Evolutionary conservation across 2,797 vertebrate species (phyloP).

Genomic region (Aythya fuligula): DNA sequence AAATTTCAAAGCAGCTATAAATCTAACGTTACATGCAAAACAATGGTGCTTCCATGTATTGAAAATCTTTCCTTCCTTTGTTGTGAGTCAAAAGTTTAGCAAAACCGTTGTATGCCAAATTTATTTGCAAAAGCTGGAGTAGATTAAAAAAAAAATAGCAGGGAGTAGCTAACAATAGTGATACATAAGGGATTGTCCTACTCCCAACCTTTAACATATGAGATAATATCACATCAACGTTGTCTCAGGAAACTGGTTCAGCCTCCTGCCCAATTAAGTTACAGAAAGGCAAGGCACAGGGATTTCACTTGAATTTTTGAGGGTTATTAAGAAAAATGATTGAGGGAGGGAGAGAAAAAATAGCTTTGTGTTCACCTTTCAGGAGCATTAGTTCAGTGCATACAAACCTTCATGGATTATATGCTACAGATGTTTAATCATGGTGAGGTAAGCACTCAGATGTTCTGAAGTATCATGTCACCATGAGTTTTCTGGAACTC

Average conservation of each 20-base stretch:
- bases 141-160: neutral
- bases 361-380: neutral
- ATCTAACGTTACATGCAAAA: slow-evolving; percentile 20
- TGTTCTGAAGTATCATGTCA: neutral
- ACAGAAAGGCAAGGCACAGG: neutral
- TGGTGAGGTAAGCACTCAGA: neutral
- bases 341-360: neutral
- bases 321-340: neutral
- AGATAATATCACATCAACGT: slow-evolving; percentile 17
- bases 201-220: slow-evolving; percentile 2
- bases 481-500: neutral
- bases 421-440: fast-evolving
- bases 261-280: neutral
- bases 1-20: slow-evolving; percentile 48
- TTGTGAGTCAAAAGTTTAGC: slow-evolving; percentile 59
- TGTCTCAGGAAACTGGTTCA: neutral
- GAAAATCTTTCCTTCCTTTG: slow-evolving; percentile 75
- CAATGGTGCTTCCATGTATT: slow-evolving; percentile 71
- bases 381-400: neutral
- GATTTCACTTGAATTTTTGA: neutral
- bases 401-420: neutral
- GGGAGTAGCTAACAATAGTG: slow-evolving; percentile 29
- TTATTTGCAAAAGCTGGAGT: slow-evolving; percentile 21
- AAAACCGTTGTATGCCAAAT: slow-evolving; percentile 25
- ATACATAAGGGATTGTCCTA: slow-evolving; percentile 12